Evolutionary conservation across 1,140 invertebrate species (phyloP), one percentile per base, ranked within the genome.

Genomic region (Ditylenchus dipsaci): DNA sequence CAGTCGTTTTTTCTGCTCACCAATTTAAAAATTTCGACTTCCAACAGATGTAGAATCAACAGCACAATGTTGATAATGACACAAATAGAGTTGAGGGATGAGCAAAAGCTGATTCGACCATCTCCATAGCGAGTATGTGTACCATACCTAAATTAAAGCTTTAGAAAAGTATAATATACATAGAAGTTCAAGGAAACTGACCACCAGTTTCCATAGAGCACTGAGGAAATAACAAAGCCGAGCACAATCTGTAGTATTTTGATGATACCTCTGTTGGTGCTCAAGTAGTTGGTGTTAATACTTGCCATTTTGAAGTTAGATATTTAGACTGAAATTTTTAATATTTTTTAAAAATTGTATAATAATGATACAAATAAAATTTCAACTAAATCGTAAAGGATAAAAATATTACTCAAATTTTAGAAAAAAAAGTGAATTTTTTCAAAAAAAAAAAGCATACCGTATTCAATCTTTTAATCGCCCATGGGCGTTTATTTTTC

Each of bases 41-140:
- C 70, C 5, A 83, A 67, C 53, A 83, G 73, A 68, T 83, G 82
- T 57, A 81, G 71, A 56, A 82, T 63, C n/a, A 61, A 29, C n/a
- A 61, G 8, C 19, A 81, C 81, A 63, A 81, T 71, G 77, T 81
- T 81, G 60, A 82, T 78, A 58, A 80, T 73, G 42, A 80, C 68
- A 53, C 75, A 68, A 59, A 80, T 68, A 30, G 78, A 81, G 74
- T 79, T 79, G 23, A 79, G 72, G 42, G 76, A 76, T 33, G 67
- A 71, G 0, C 60, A 63, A 59, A 66, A 80, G 63, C 78, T 77
- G 23, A 79, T 42, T 45, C 78, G 71, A n/a, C 59, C 59, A 19
- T 61, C 59, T n/a, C 29, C 19, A 21, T 33, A 61, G 29, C 29
- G 29, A n/a, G 8, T 21, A 13, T 61, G 19, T 7, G n/a, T 29